Evolutionary conservation across 2,113 vertebrate genomes (phyloP).

Genomic region (Alligator sinensis): DNA sequence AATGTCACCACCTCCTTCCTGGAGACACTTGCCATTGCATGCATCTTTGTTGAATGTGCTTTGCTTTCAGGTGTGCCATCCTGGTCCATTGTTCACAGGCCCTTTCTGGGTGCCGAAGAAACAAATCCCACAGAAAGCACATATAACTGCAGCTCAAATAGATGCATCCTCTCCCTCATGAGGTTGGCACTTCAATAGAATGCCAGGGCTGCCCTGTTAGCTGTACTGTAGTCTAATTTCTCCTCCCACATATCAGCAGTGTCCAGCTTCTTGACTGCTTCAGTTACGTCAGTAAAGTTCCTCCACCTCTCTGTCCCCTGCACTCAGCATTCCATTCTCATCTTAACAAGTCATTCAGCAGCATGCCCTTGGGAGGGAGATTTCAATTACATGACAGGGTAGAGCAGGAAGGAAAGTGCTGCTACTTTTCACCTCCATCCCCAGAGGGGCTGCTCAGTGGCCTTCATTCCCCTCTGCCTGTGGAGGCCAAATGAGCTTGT

Average conservation of each 20-base stretch:
- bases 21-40: no score
- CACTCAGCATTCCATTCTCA: no score
- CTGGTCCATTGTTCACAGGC: no score
- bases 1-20: no score
- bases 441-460: neutral
- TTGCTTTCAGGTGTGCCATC: no score
- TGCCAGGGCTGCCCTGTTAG: neutral
- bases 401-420: neutral
- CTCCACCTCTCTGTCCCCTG: neutral
- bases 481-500: neutral
- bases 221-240: neutral
- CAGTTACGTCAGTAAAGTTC: neutral
- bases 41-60: no score
- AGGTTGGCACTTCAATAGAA: neutral
- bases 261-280: neutral
- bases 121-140: no score
- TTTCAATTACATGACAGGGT: neutral
- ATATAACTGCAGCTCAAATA: no score
- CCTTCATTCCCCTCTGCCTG: neutral
- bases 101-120: no score
- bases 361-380: neutral
- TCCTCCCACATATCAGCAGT: neutral
- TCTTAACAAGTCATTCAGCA: no score
- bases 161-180: neutral
- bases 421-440: neutral